These are phyloP conservation scores for Dynastes maya DNA, from an alignment of 2,888 invertebrate genomes.

Conservation along the genomic window DNA sequence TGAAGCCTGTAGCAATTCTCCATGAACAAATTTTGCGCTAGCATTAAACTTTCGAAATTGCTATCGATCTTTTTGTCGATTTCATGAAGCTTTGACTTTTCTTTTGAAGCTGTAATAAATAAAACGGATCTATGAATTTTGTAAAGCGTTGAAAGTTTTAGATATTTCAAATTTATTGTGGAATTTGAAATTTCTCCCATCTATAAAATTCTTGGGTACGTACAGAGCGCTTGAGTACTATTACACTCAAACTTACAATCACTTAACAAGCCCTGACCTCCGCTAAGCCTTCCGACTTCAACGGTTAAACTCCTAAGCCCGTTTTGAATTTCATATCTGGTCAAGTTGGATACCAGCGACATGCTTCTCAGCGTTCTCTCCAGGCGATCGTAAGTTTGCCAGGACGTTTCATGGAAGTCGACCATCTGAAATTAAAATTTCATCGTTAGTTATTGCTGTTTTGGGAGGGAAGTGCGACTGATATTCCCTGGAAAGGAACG, in stretches of 20 bases:
- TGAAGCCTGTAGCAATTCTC: slow-evolving; percentile 80
- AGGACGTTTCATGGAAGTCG: slow-evolving; percentile 50
- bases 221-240: too few species aligned
- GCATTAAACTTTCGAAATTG: slow-evolving; percentile 75
- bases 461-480: background rate
- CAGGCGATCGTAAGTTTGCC: slow-evolving; percentile 55
- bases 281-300: slow-evolving; percentile 62
- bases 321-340: slow-evolving; percentile 65
- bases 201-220: too few species aligned
- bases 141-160: too few species aligned
- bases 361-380: slow-evolving; percentile 58
- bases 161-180: too few species aligned
- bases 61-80: slow-evolving; percentile 66
- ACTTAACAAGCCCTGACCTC: slow-evolving; percentile 57
- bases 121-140: too few species aligned
- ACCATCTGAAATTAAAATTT: slow-evolving; percentile 45
- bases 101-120: slow-evolving; percentile 49
- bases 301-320: slow-evolving; percentile 64
- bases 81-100: slow-evolving; percentile 56
- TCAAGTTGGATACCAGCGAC: slow-evolving; percentile 59
- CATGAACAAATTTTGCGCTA: slow-evolving; percentile 77
- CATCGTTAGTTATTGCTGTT: slow-evolving; percentile 4
- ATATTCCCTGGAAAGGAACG: background rate
- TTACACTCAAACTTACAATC: slow-evolving; percentile 56
- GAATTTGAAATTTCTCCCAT: too few species aligned